Percentiles rank a stretch among this genome's conserved stretches.
Conservation (phyloP, 2,797 vertebrate genomes). For the Enteromius paludinosus region DNA sequence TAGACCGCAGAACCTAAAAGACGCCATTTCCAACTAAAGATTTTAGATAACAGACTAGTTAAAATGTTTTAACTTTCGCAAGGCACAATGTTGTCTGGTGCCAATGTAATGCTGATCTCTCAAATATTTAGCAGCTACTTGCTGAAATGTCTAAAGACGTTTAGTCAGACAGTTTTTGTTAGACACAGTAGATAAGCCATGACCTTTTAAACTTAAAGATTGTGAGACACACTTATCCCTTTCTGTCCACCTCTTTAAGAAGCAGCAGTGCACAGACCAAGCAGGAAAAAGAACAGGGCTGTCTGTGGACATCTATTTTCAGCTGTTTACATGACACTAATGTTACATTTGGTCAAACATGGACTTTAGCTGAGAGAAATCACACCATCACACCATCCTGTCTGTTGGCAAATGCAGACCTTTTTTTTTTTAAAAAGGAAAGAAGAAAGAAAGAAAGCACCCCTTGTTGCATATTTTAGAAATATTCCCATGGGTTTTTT, state of each 20-base stretch:
- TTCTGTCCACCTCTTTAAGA: conserved; percentile 14
- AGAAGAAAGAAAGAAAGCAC: conserved; percentile 4
- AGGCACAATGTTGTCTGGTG: neutral
- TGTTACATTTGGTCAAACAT: conserved; percentile 50
- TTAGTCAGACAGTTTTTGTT: conserved; percentile 2
- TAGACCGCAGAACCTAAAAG: conserved; percentile 2
- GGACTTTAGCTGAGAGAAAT: conserved; percentile 28
- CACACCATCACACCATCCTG: neutral
- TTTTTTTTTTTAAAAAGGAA: neutral
- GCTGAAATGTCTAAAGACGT: conserved; percentile 13
- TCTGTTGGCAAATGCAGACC: conserved; percentile 23
- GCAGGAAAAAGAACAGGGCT: conserved; percentile 17
- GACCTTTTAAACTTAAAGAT: conserved; percentile 36
- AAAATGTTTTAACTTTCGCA: conserved; percentile 4
- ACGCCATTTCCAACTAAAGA: neutral
- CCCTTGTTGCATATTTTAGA: neutral
- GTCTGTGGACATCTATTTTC: conserved; percentile 50
- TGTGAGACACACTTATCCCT: neutral
- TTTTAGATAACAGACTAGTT: neutral
- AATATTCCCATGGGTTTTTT: neutral
- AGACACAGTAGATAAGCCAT: conserved; percentile 21
- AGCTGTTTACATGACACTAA: conserved; percentile 50
- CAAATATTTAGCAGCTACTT: conserved; percentile 12
- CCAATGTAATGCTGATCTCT: conserved; percentile 4
- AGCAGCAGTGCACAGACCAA: conserved; percentile 21